Percentiles rank a stretch among this genome's conserved stretches.
Evolutionary conservation across 2,888 invertebrate species (phyloP).

Genomic region (Bibio marci): DNA sequence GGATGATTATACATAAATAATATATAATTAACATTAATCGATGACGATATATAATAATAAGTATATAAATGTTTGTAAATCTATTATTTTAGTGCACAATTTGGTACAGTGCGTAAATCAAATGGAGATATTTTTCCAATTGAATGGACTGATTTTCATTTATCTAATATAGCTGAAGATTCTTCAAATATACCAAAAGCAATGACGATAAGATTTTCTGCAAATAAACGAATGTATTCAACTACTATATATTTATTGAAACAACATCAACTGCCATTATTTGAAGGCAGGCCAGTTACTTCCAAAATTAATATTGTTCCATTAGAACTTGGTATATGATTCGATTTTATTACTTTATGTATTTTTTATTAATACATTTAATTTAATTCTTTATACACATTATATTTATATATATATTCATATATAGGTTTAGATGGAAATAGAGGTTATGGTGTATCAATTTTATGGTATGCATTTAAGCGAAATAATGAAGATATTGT

Average conservation of each 20-base stretch:
- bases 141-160: constrained; percentile 30
- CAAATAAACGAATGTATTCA: constrained; percentile 13
- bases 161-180: constrained; percentile 32
- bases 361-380: constrained; percentile 2
- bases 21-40: no score
- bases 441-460: constrained; percentile 25
- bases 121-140: constrained; percentile 28
- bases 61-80: constrained; percentile 12
- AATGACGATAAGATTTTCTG: constrained; percentile 31
- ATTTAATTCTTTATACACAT: no score
- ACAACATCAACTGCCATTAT: constrained; percentile 10
- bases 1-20: no score
- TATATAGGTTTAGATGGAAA: constrained; percentile 18
- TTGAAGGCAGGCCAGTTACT: constrained; percentile 19
- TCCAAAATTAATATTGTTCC: constrained; percentile 16
- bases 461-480: constrained; percentile 22
- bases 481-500: constrained; percentile 8
- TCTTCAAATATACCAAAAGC: constrained; percentile 28
- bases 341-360: no score
- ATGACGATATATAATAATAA: no score
- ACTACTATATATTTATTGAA: constrained; percentile 13
- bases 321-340: constrained; percentile 9
- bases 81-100: constrained; percentile 39
- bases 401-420: not conserved
- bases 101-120: constrained; percentile 34